These are phyloP conservation scores for Cephus rjabovi DNA, from an alignment of 2,888 invertebrate species.

Conservation along the genomic window DNA sequence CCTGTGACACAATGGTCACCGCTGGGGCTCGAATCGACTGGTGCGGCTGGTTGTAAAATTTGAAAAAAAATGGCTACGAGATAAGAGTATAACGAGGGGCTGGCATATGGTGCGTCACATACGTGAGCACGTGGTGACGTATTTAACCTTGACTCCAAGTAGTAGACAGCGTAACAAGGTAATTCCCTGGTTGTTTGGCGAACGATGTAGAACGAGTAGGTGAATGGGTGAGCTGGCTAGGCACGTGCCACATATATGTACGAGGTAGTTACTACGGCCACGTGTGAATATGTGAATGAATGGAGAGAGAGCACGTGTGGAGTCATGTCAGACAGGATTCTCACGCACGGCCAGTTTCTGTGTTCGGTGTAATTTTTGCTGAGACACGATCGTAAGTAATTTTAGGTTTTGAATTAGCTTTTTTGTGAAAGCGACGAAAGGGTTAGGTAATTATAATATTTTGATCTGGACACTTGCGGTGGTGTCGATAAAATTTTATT, in stretches of 20 bases:
- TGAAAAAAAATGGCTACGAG: slow-evolving; percentile 17
- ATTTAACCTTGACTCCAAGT: slow-evolving; percentile 20
- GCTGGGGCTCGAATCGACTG: background rate
- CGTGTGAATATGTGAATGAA: slow-evolving; percentile 37
- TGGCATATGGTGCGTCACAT: background rate
- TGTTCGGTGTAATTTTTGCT: background rate
- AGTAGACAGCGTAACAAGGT: slow-evolving; percentile 15
- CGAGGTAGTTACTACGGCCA: slow-evolving; percentile 29
- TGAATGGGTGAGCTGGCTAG: slow-evolving; percentile 40
- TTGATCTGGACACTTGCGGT: background rate
- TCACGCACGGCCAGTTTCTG: background rate
- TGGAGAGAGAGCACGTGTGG: slow-evolving; percentile 7
- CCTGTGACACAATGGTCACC: background rate
- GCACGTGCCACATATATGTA: slow-evolving; percentile 40
- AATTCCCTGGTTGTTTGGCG: slow-evolving; percentile 31
- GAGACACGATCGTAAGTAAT: background rate
- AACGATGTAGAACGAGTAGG: slow-evolving; percentile 36
- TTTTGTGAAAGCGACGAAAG: background rate
- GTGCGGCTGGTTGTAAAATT: slow-evolving; percentile 9
- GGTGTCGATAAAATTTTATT: background rate
- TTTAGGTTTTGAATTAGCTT: background rate
- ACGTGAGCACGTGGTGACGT: slow-evolving; percentile 12
- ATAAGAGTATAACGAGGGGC: slow-evolving; percentile 6
- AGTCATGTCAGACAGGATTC: background rate
- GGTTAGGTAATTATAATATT: background rate